phyloP scores from a whole-genome alignment of 2,797 vertebrate genomes.

The Betta splendens region DNA sequence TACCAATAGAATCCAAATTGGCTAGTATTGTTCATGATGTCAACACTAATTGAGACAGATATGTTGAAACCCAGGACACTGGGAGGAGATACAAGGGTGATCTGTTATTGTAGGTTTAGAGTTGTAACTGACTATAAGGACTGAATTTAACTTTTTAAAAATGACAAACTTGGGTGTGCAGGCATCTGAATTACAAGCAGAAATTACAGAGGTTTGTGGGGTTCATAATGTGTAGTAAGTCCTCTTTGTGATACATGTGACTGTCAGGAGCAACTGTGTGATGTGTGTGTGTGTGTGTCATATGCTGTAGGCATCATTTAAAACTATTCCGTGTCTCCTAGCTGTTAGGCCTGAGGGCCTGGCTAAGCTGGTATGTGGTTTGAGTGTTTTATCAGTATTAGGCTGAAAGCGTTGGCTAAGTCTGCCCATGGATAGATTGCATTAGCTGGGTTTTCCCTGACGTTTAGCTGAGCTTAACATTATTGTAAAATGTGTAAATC shows the following conservation, averaged over 20 bases:
- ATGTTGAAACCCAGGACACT: not conserved
- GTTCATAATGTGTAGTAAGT: slow-evolving; percentile 32
- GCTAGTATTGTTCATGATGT: not conserved
- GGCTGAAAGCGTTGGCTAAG: slow-evolving; percentile 55
- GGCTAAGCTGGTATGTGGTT: slow-evolving; percentile 69
- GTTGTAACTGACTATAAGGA: not conserved
- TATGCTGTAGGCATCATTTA: slow-evolving; percentile 33
- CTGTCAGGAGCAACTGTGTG: slow-evolving; percentile 37
- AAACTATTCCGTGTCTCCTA: slow-evolving; percentile 60
- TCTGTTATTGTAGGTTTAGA: not conserved
- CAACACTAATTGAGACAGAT: not conserved
- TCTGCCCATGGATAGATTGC: slow-evolving; percentile 58
- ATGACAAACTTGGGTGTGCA: not conserved
- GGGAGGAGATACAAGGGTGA: not conserved
- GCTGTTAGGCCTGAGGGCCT: slow-evolving; percentile 63
- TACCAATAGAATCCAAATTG: not conserved
- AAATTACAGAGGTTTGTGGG: slow-evolving; percentile 39
- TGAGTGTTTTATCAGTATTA: slow-evolving; percentile 70
- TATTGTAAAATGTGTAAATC: slow-evolving; percentile 43
- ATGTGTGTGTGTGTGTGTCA: too few relatives aligned
- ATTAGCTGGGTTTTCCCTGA: slow-evolving; percentile 55
- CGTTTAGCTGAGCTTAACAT: slow-evolving; percentile 54
- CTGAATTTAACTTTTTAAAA: slow-evolving; percentile 19
- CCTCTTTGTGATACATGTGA: slow-evolving; percentile 16
- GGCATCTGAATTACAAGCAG: slow-evolving; percentile 11